Base-by-base conservation (phyloP, 2,888 invertebrate species). In the Mesorhabditis sp. region DNA sequence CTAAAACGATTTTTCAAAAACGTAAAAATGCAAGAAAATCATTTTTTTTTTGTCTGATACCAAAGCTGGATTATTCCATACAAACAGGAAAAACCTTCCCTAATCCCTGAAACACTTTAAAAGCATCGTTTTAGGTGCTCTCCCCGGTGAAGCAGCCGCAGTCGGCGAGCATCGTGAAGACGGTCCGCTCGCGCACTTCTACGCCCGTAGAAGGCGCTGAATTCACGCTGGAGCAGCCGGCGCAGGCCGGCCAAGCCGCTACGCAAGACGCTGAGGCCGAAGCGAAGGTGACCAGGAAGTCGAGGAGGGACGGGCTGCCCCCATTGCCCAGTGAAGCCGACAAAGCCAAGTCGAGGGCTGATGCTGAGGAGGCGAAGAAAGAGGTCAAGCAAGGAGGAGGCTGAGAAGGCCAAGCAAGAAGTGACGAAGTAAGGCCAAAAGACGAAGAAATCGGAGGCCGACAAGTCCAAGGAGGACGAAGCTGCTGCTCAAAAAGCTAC, bases 121-220 rank as follows among this genome's bases (percentile, higher is more conserved):
- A n/a, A n/a, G n/a, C n/a, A n/a, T n/a, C n/a, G n/a, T n/a, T n/a
- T 50, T 50, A 50, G 58, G 58, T 58, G 13, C 58, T 71, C 13
- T 76, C 78, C 2, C 78, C 78, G 6, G 45, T 74, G 15, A 72
- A 70, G 58, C 76, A 73, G 64, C 78, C 77, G 58, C 68, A 68
- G 45, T 76, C 75, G 43, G 78, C 78, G 13, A 75, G 75, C 63
- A 74, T 78, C 15, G 72, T 74, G 0, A 76, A 76, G 78, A 78
- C 76, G 68, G 76, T 78, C 4, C 62, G 41, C 41, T 70, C 70
- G 4, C 43, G 70, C 41, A 63, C 62, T 13, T 43, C 67, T 15
- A 71, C 71, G 7, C 66, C 75, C 4, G 71, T 71, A 45, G 78
- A 78, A 43, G 70, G 70, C 7, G 72, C 74, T 5, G 78, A 78